Conservation (phyloP, 2,888 invertebrate genomes). For the Adelphocoris suturalis region DNA sequence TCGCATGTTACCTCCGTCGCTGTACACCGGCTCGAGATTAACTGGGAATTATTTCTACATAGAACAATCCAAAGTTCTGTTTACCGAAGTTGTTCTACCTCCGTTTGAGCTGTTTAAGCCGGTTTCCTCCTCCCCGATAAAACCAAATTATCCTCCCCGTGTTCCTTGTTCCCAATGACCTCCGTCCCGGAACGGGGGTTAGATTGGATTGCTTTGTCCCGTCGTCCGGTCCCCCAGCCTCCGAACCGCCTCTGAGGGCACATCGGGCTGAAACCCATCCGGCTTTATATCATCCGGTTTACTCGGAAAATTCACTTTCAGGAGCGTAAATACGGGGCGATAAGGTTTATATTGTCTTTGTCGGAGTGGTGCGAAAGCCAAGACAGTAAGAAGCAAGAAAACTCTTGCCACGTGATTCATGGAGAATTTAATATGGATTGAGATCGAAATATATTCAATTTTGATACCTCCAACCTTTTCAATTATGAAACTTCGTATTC, state of each 20-base stretch:
- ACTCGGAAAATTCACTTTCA: neutral
- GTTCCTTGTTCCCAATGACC: neutral
- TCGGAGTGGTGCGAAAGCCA: too few relatives aligned
- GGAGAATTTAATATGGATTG: too few relatives aligned
- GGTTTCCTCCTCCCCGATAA: neutral
- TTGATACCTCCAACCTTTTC: too few relatives aligned
- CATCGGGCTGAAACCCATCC: neutral
- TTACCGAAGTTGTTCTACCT: neutral
- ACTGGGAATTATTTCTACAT: too few relatives aligned
- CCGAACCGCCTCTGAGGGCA: neutral
- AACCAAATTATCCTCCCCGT: neutral
- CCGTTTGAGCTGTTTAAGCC: slow-evolving; percentile 19
- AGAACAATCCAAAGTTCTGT: neutral
- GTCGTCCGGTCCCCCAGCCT: neutral
- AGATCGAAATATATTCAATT: too few relatives aligned
- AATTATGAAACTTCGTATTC: too few relatives aligned
- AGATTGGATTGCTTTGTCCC: neutral
- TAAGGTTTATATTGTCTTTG: too few relatives aligned
- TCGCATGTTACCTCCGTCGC: too few relatives aligned
- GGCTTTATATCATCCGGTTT: neutral
- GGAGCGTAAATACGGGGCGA: too few relatives aligned
- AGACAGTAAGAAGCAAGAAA: too few relatives aligned
- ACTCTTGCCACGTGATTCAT: too few relatives aligned
- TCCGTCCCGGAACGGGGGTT: slow-evolving; percentile 10
- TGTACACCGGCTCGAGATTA: too few relatives aligned